Conservation (phyloP, 2,113 vertebrate species). For the Stegostoma tigrinum region DNA sequence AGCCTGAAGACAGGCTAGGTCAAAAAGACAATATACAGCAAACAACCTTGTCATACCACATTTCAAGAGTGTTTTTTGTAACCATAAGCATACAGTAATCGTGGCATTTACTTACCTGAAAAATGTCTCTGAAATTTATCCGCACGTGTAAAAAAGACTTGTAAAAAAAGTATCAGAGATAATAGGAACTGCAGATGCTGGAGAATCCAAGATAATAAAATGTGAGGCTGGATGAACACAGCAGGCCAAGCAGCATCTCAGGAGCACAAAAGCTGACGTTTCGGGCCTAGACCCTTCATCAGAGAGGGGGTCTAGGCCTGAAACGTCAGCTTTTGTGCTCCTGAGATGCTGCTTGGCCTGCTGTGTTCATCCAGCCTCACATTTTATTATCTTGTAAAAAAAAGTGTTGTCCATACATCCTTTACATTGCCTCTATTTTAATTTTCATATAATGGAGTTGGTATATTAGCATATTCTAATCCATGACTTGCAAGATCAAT, state of each 20-base stretch:
- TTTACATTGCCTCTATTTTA: not conserved
- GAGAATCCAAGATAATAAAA: too few relatives aligned
- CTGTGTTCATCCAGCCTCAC: too few relatives aligned
- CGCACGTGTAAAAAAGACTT: not conserved
- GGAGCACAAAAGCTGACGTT: too few relatives aligned
- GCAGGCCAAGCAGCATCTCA: too few relatives aligned
- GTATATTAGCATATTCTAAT: not conserved
- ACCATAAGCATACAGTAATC: not conserved
- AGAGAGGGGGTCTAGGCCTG: too few relatives aligned
- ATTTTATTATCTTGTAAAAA: too few relatives aligned
- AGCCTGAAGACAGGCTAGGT: not conserved
- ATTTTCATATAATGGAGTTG: not conserved
- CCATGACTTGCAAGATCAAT: not conserved
- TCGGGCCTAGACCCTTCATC: too few relatives aligned
- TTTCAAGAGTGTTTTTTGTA: not conserved
- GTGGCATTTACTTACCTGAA: not conserved
- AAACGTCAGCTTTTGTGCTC: too few relatives aligned
- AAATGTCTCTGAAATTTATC: not conserved
- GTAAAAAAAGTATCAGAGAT: not conserved
- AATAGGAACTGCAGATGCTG: too few relatives aligned
- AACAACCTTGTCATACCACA: not conserved
- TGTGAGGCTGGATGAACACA: too few relatives aligned
- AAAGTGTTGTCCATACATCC: not conserved
- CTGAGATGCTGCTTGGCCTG: too few relatives aligned
- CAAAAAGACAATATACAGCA: not conserved